These are phyloP conservation scores for Callimorpha dominula DNA, from an alignment of 2,888 invertebrate species.

Conservation along the genomic window DNA sequence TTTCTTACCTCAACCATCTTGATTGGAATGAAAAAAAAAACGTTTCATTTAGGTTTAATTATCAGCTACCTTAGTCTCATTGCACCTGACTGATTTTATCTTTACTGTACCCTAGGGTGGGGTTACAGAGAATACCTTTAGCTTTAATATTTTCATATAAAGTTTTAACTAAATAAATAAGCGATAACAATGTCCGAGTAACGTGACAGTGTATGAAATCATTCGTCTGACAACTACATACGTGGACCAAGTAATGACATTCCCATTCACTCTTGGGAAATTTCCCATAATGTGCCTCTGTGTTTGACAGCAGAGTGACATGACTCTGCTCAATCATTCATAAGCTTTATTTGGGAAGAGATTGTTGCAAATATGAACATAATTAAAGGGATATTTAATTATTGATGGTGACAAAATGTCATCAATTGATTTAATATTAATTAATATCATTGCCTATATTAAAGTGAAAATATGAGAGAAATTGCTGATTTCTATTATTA, in stretches of 20 bases:
- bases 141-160: background rate
- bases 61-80: too few relatives aligned
- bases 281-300: slow-evolving; percentile 72
- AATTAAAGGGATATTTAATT: background rate
- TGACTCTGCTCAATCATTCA: slow-evolving; percentile 66
- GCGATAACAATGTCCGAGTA: slow-evolving; percentile 54
- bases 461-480: background rate
- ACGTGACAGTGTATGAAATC: slow-evolving; percentile 60
- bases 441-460: background rate
- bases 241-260: slow-evolving; percentile 79
- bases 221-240: slow-evolving; percentile 72
- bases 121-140: background rate
- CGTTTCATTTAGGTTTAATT: too few relatives aligned
- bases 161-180: slow-evolving; percentile 42
- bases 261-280: slow-evolving; percentile 81
- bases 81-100: background rate
- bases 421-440: background rate
- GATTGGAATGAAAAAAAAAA: too few relatives aligned
- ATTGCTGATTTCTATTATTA: background rate
- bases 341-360: slow-evolving; percentile 31
- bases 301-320: slow-evolving; percentile 60
- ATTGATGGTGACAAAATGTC: background rate
- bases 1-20: background rate
- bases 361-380: slow-evolving; percentile 16
- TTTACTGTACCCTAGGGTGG: background rate